Base-by-base conservation (phyloP, 2,888 invertebrate species). In the Heliconius ismenius region DNA sequence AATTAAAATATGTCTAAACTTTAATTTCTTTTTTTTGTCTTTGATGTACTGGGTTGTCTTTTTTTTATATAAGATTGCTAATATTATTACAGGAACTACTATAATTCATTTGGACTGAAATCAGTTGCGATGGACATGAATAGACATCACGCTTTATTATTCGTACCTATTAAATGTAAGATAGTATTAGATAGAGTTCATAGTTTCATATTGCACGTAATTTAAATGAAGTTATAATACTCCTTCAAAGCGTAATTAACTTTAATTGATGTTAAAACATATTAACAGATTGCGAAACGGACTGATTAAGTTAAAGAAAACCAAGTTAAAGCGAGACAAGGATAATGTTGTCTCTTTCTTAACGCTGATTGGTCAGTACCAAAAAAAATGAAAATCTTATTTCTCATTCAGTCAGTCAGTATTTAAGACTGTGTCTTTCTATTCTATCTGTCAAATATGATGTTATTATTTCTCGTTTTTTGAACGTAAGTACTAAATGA, bases 141-240 rank as follows among this genome's bases (percentile, higher is more conserved):
- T 62, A 60, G 24, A 73, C n/a, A 73, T 73, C 73, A 62, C 73
- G 73, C 60, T 70, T 70, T 70, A 70, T 70, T 70, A 28, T 32
- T 54, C 28, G 28, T 69, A 69, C 69, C 69, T 69, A 69, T 69
- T 69, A 70, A 58, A 32, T 58, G 9, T 70, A 70, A 70, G 70
- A 32, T 70, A 58, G 70, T 69, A 13, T 54, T 69, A 69, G 11
- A 54, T 54, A 69, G 54, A 49, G 43, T 49, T 10, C 26, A 69
- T 69, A 69, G 49, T 36, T 32, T 32, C 36, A n/a, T 39, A 65
- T 65, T 36, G 13, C 39, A 24, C 65, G 21, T n/a, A 39, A n/a
- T 39, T 67, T 67, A 67, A 39, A n/a, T 21, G 36, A 65, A 21
- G 65, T 39, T 4, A 18, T 39, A 67, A 24, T 39, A n/a, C 39